Evolutionary conservation across 1,140 invertebrate species (phyloP).

Genomic region (Drosophila suzukii): DNA sequence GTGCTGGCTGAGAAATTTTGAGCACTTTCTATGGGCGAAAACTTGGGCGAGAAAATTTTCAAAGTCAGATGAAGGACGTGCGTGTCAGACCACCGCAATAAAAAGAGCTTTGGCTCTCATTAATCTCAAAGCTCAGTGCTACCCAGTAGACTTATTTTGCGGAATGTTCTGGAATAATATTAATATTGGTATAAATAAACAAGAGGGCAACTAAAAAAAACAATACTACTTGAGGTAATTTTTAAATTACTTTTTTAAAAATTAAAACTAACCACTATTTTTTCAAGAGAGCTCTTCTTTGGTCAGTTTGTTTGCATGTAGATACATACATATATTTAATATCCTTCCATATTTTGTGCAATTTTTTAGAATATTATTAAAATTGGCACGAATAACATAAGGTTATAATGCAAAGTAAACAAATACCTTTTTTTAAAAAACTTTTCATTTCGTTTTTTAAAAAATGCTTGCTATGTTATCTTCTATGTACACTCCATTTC

Average conservation of each 20-base stretch:
- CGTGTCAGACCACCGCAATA: slow-evolving; percentile 44
- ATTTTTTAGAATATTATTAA: too few species aligned
- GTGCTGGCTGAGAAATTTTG: slow-evolving; percentile 44
- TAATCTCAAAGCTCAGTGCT: slow-evolving; percentile 9
- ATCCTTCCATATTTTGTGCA: too few species aligned
- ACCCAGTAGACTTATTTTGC: slow-evolving; percentile 2
- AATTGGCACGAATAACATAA: too few species aligned
- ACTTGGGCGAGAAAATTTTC: slow-evolving; percentile 54
- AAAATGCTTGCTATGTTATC: neutral
- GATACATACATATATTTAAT: too few species aligned
- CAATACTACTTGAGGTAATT: too few species aligned
- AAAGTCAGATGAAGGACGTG: slow-evolving; percentile 78
- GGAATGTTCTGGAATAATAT: neutral
- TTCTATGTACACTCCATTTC: neutral
- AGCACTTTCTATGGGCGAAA: slow-evolving; percentile 46
- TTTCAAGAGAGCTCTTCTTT: too few species aligned
- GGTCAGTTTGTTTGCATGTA: too few species aligned
- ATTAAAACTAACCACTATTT: too few species aligned
- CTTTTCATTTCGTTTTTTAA: neutral
- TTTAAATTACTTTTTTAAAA: neutral
- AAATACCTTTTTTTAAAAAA: neutral
- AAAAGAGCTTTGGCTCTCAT: slow-evolving; percentile 37
- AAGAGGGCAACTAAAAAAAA: neutral
- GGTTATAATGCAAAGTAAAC: too few species aligned
- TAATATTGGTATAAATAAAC: neutral